phyloP scores from a whole-genome alignment of 1,140 invertebrate genomes.

The Dinothrombium tinctorium region DNA sequence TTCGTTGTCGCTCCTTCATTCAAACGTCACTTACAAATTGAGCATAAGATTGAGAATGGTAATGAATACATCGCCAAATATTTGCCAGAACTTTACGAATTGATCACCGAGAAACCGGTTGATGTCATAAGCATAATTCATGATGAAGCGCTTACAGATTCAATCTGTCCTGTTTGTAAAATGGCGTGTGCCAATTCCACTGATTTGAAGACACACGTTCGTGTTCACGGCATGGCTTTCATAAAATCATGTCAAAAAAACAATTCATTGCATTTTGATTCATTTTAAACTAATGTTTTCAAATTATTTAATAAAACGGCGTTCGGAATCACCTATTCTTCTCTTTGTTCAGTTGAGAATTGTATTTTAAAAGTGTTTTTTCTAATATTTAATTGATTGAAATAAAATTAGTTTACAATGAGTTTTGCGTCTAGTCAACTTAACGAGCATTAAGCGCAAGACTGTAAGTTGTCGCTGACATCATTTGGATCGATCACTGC shows the following conservation, averaged over 20 bases:
- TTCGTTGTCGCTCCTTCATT: background rate
- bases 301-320: too few relatives aligned
- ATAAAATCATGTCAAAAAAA: constrained; percentile 5
- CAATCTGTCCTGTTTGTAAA: constrained; percentile 5
- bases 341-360: too few relatives aligned
- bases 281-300: too few relatives aligned
- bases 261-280: too few relatives aligned
- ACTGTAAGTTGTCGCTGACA: too few relatives aligned
- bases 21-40: background rate
- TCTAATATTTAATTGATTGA: too few relatives aligned
- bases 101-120: constrained; percentile 4
- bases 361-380: too few relatives aligned
- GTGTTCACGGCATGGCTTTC: constrained; percentile 6
- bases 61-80: background rate
- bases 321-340: too few relatives aligned
- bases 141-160: background rate
- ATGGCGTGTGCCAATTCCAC: background rate
- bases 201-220: constrained; percentile 3
- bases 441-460: too few relatives aligned
- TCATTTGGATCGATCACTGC: too few relatives aligned
- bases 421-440: too few relatives aligned
- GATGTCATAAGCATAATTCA: background rate
- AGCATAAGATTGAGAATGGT: background rate
- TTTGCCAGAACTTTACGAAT: background rate
- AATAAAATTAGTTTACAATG: too few relatives aligned